Evolutionary conservation across 2,888 invertebrate genomes (phyloP).

Genomic region (Erebia epiphron): DNA sequence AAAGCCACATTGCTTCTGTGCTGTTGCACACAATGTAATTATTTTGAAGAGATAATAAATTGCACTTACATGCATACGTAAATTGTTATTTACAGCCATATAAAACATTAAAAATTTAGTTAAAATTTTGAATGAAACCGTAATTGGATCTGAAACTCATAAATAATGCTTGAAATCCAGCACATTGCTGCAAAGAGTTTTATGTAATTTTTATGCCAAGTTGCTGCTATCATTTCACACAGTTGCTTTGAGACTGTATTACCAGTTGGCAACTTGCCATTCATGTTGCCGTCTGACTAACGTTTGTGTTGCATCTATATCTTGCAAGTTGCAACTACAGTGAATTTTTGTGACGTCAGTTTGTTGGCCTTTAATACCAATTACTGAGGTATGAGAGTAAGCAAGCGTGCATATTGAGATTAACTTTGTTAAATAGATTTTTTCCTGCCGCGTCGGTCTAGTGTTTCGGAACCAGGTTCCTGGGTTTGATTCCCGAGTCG

Average conservation of each 20-base stretch:
- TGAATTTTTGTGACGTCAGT: slow-evolving; percentile 12
- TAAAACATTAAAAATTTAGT: not conserved
- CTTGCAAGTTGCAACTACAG: slow-evolving; percentile 34
- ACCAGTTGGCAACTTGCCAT: slow-evolving; percentile 42
- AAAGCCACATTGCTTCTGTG: too few species aligned
- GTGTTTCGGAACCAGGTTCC: too few species aligned
- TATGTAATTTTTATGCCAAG: slow-evolving; percentile 36
- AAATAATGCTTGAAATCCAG: slow-evolving; percentile 7
- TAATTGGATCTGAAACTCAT: slow-evolving; percentile 5
- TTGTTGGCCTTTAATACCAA: slow-evolving; percentile 8
- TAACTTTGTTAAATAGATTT: not conserved
- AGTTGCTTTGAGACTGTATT: slow-evolving; percentile 42
- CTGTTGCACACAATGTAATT: too few species aligned
- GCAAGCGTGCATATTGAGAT: slow-evolving; percentile 4
- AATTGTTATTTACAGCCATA: not conserved
- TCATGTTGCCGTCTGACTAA: slow-evolving; percentile 39
- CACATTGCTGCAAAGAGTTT: slow-evolving; percentile 19
- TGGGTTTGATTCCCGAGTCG: too few species aligned
- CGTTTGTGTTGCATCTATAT: slow-evolving; percentile 40
- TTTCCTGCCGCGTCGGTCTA: not conserved
- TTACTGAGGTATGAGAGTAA: not conserved
- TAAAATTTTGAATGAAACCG: slow-evolving; percentile 5
- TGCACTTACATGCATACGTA: not conserved
- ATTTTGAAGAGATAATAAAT: too few species aligned
- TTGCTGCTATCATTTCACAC: slow-evolving; percentile 41